Conservation (phyloP, 2,797 vertebrate species). For the Varecia variegata region DNA sequence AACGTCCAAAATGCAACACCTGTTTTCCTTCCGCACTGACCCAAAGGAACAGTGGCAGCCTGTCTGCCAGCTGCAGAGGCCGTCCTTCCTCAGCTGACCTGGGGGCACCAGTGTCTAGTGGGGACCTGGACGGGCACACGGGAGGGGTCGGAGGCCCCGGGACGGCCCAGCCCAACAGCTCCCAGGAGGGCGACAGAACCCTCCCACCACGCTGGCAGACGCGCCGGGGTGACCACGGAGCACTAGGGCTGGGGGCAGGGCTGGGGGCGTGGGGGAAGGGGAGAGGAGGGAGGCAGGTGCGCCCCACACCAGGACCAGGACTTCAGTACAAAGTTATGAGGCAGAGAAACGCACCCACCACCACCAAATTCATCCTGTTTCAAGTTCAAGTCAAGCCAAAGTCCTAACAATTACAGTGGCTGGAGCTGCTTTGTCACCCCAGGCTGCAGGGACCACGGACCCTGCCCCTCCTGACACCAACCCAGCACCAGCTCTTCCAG, state of each 20-base stretch:
- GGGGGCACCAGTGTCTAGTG: not conserved
- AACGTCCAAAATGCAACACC: not conserved
- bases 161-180: no score
- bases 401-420: not conserved
- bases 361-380: not conserved
- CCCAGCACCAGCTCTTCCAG: no score
- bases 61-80: not conserved
- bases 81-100: not conserved
- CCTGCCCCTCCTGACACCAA: no score
- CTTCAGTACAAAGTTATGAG: slow-evolving; percentile 45
- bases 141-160: no score
- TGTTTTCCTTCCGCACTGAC: not conserved
- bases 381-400: not conserved
- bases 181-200: no score
- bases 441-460: no score
- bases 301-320: not conserved
- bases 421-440: slow-evolving; percentile 69
- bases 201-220: no score
- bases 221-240: not conserved
- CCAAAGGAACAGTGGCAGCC: not conserved
- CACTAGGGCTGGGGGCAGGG: not conserved
- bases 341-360: slow-evolving; percentile 34
- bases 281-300: slow-evolving; percentile 42
- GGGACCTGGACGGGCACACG: no score
- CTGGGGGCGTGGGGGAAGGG: slow-evolving; percentile 66